phyloP scores from a whole-genome alignment of 2,797 vertebrate species.

The Malacoctenus gilli region DNA sequence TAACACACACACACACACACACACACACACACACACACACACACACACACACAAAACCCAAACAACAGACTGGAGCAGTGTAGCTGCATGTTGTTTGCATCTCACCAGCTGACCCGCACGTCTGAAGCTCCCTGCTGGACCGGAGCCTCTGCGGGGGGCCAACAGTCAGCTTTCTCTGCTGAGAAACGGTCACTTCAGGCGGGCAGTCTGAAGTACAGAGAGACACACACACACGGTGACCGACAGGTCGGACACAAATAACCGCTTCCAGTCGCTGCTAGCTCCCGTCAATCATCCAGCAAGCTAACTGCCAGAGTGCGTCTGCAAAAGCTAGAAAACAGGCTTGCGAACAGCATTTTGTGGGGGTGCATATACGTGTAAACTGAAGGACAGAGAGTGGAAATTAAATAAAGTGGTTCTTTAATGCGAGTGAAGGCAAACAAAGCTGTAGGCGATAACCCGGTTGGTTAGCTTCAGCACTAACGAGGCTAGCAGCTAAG shows the following conservation, averaged over 20 bases:
- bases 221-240: conserved; percentile 2
- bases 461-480: conserved; percentile 6
- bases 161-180: conserved; percentile 10
- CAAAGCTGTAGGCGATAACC: neutral
- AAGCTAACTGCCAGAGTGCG: neutral
- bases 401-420: too few species aligned
- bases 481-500: conserved; percentile 50
- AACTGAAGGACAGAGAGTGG: too few species aligned
- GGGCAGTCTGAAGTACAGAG: conserved; percentile 31
- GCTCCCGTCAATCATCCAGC: conserved; percentile 29
- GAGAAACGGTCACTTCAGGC: conserved; percentile 19
- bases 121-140: conserved; percentile 31
- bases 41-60: neutral
- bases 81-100: conserved; percentile 31
- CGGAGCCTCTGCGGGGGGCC: neutral
- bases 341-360: too few species aligned
- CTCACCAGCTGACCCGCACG: conserved; percentile 53
- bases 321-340: neutral
- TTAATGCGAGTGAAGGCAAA: too few species aligned
- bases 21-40: too few species aligned
- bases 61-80: neutral
- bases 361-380: too few species aligned
- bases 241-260: conserved; percentile 4
- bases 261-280: conserved; percentile 11
- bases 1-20: too few species aligned